Base-by-base conservation (phyloP, 2,888 invertebrate genomes). In the Agonopterix alstromeriana region DNA sequence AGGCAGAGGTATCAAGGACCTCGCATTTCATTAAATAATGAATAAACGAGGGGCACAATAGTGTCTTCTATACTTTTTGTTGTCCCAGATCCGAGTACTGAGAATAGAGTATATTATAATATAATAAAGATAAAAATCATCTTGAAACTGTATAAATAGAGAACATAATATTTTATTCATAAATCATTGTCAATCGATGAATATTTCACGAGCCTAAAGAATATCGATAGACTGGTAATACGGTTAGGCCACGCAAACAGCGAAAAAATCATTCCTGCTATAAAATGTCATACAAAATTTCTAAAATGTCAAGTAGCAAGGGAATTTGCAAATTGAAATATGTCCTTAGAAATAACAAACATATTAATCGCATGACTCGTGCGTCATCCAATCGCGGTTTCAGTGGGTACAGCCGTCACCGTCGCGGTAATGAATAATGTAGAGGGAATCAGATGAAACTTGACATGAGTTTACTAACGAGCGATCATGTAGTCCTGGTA, bases 161-260 rank as follows among this genome's bases (percentile, higher is more conserved):
- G 14, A 38, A 36, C 36, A 45, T 45, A 45, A 45, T 38, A 45
- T 45, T 17, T 10, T 12, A 45, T 10, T 17, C 14, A 14, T 14
- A 27, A 27, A 27, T 27, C 27, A 27, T 27, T 27, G 27, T 27
- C 36, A 42, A 45, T 41, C 48, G 48, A 54, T 63, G 56, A 57
- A 60, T 61, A 58, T 62, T 59, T 57, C 55, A 60, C 50, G 53
- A 58, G 55, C 48, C 50, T 42, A 36, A 49, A 49, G 53, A 55
- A 52, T 54, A 53, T 55, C 49, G 51, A 55, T 50, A 49, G 42
- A 43, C 27, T 27, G 27, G 27, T 27, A 27, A 27, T 27, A 27
- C 27, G 7, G 5, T 27, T 5, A 27, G 27, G 27, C 27, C 27
- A 27, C 7, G 1, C 27, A 27, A 27, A 5, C 5, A 27, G 27